Base-by-base conservation (phyloP, 2,888 invertebrate species). In the Tetramorium bicarinatum region DNA sequence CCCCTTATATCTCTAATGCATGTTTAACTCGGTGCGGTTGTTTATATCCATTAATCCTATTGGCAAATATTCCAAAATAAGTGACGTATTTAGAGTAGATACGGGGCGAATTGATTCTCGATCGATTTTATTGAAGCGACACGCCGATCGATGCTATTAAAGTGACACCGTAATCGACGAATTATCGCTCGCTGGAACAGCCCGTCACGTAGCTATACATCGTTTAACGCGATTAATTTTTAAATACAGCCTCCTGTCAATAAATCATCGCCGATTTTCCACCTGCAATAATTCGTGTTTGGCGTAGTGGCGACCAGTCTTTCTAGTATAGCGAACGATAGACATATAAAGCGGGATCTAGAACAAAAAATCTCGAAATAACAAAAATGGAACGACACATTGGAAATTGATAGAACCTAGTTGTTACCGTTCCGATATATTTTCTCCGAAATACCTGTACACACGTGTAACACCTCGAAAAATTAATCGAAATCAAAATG, bases 31-130 rank as follows among this genome's bases (percentile, higher is more conserved):
- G 79, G 13, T 59, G 79, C 34, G 79, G 25, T 79, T 72, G 74
- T 79, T 79, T 79, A 79, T 79, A 59, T 47, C 74, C 79, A 72
- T 79, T 79, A 72, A 72, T 79, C 18, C 72, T 38, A 72, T 71
- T 59, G 47, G 59, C 79, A 79, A 79, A 72, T n/a, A 71, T 59
- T 72, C 34, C 0, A 38, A 71, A 79, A 59, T 79, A 72, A 79
- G 74, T 71, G 72, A 38, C 47, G 18, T 47, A 59, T 59, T 49
- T 47, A 13, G 72, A 59, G 4, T 38, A 61, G 38, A 8, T 49
- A 52, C 15, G 44, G 3, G 56, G 3, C 8, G 29, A 29, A 69
- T 67, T 67, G 52, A 77, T 54, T 54, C 15, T 29, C 67, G 41
- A 79, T 79, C 79, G 34, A 79, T 71, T 56, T 79, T 29, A 79